Evolutionary conservation across 2,888 invertebrate species (phyloP).

Genomic region (Hedya salicella): DNA sequence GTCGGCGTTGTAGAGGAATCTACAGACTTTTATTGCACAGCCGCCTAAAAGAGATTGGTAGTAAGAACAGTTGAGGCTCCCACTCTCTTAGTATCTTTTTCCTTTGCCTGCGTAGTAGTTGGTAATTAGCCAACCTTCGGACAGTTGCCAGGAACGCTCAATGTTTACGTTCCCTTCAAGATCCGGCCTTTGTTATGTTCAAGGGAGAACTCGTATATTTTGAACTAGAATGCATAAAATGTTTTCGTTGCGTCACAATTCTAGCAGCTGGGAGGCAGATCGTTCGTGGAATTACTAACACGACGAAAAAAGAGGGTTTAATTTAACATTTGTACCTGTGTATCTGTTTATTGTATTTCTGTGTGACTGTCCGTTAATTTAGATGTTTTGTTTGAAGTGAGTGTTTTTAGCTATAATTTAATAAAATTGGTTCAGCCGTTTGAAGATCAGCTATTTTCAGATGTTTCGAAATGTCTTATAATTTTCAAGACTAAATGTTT

Average conservation of each 20-base stretch:
- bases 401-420: too few relatives aligned
- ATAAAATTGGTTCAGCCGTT: too few relatives aligned
- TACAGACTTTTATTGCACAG: constrained; percentile 43
- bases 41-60: neutral
- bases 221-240: constrained; percentile 23
- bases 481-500: too few relatives aligned
- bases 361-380: too few relatives aligned
- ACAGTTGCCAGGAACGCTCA: constrained; percentile 62
- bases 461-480: too few relatives aligned
- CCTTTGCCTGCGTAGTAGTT: constrained; percentile 46
- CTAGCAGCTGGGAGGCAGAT: neutral
- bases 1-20: constrained; percentile 48
- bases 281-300: too few relatives aligned
- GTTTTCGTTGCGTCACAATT: constrained; percentile 16
- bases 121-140: constrained; percentile 63
- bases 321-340: too few relatives aligned
- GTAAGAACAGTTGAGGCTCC: neutral
- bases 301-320: too few relatives aligned
- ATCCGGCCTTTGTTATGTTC: constrained; percentile 63
- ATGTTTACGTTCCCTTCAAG: constrained; percentile 59
- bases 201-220: constrained; percentile 45
- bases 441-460: too few relatives aligned
- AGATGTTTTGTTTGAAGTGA: too few relatives aligned
- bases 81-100: neutral
- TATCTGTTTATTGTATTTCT: too few relatives aligned